Evolutionary conservation across 2,113 vertebrate genomes (phyloP).

Genomic region (Salvator merianae): DNA sequence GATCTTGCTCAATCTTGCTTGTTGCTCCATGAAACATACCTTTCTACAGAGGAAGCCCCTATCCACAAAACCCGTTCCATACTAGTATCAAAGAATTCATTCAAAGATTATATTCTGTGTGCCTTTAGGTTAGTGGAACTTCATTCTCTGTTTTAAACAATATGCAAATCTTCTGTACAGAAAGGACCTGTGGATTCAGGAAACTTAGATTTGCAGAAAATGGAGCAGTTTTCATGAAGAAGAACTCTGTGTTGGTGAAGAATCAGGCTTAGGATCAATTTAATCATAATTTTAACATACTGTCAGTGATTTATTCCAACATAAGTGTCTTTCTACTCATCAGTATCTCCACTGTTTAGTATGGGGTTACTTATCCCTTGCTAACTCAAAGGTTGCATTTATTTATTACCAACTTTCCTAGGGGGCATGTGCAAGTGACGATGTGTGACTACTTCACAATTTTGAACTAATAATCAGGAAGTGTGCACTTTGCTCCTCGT

Average conservation of each 20-base stretch:
- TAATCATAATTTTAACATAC: neutral
- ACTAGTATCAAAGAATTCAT: constrained; percentile 64
- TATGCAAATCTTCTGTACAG: neutral
- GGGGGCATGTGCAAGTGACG: too few species aligned
- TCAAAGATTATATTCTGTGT: constrained; percentile 68
- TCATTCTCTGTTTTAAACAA: constrained; percentile 12
- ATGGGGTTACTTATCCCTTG: too few species aligned
- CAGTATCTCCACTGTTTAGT: too few species aligned
- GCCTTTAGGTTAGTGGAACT: constrained; percentile 64
- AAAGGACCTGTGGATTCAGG: neutral
- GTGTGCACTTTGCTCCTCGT: too few species aligned
- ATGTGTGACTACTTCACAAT: too few species aligned
- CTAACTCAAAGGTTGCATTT: too few species aligned
- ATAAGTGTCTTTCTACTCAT: too few species aligned
- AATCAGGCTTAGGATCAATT: neutral
- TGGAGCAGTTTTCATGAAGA: neutral
- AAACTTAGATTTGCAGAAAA: neutral
- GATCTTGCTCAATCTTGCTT: constrained; percentile 67
- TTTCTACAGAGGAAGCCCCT: constrained; percentile 58
- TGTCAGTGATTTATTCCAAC: too few species aligned
- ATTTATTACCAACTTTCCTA: too few species aligned
- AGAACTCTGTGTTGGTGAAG: neutral
- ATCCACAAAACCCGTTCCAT: constrained; percentile 67
- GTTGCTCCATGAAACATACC: constrained; percentile 59
- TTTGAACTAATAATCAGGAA: too few species aligned